Conservation (phyloP, 2,888 invertebrate genomes). For the Zaprionus obscuricornis region DNA sequence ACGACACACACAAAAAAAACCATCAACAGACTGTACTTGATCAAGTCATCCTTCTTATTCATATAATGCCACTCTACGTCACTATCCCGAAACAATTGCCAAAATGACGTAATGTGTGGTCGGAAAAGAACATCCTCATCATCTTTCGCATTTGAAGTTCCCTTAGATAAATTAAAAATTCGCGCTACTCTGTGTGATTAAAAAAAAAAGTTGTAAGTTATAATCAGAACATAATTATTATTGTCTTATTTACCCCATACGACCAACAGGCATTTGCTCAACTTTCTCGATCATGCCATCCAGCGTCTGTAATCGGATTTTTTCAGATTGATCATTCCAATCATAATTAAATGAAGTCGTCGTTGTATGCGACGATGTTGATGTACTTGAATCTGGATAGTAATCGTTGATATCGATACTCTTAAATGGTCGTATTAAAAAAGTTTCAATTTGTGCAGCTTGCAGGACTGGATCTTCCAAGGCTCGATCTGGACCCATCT, state of each 20-base stretch:
- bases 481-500: slow-evolving; percentile 84
- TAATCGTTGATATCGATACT: too few relatives aligned
- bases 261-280: slow-evolving; percentile 88
- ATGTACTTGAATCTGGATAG: too few relatives aligned
- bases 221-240: neutral
- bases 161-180: slow-evolving; percentile 9
- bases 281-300: slow-evolving; percentile 29
- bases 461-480: slow-evolving; percentile 12
- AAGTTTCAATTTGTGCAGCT: slow-evolving; percentile 3
- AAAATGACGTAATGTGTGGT: slow-evolving; percentile 83
- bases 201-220: too few relatives aligned
- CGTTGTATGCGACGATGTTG: too few relatives aligned
- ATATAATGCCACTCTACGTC: slow-evolving; percentile 89
- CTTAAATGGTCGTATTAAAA: too few relatives aligned
- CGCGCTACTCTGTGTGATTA: slow-evolving; percentile 9
- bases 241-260: slow-evolving; percentile 86
- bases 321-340: neutral
- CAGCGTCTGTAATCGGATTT: slow-evolving; percentile 6
- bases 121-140: slow-evolving; percentile 30
- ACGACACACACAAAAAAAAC: slow-evolving; percentile 86
- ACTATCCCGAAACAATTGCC: slow-evolving; percentile 86
- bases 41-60: slow-evolving; percentile 90
- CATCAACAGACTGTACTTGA: slow-evolving; percentile 90
- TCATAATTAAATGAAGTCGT: too few relatives aligned
- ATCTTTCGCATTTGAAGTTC: neutral